Conservation (phyloP, 2,113 vertebrate genomes). For the Saccopteryx leptura region DNA sequence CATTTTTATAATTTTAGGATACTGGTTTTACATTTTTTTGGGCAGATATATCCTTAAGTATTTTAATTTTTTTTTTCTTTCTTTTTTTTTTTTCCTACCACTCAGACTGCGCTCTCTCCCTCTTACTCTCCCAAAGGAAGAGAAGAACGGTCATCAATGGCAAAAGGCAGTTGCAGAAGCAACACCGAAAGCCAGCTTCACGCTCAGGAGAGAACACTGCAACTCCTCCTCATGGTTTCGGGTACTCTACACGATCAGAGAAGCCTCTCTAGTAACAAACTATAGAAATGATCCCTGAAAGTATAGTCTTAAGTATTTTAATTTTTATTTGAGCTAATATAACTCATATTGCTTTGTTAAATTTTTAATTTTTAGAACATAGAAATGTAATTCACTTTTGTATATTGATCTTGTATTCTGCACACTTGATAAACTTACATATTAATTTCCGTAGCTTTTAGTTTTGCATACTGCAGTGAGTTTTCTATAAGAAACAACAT, state of each 20-base stretch:
- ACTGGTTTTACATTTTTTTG: background rate
- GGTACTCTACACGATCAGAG: no score
- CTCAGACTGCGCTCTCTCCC: no score
- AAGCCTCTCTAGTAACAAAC: no score
- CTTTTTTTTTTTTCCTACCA: no score
- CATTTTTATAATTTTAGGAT: background rate
- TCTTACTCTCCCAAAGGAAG: no score
- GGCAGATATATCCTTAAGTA: background rate
- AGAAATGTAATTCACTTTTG: background rate
- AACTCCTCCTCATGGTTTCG: no score
- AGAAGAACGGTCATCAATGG: no score
- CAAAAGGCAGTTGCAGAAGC: no score
- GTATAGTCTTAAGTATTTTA: background rate
- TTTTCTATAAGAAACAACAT: background rate
- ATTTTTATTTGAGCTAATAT: background rate
- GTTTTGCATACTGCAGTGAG: background rate
- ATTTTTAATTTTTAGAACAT: background rate
- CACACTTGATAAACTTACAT: background rate
- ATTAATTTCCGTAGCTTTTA: background rate
- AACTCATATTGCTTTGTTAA: background rate
- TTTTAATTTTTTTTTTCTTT: background rate
- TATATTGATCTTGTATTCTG: background rate
- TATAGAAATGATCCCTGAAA: no score
- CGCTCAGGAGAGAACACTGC: no score
- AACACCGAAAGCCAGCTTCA: no score